Conservation (phyloP, 2,888 invertebrate genomes). For the Atherix ibis region DNA sequence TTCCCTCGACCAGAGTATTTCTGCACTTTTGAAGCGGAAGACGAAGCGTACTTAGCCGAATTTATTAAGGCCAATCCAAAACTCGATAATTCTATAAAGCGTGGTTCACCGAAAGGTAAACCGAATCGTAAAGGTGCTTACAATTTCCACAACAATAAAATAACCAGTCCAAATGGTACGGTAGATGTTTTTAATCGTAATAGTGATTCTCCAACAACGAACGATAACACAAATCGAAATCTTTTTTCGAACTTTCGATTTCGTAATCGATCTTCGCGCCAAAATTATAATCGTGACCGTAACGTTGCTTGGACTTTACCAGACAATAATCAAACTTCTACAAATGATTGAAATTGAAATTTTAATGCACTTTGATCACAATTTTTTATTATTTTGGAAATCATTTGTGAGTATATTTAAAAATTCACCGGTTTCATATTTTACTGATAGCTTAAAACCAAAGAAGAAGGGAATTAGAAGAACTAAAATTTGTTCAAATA, state of each 20-base stretch:
- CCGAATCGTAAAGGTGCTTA: slow-evolving; percentile 22
- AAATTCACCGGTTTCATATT: no score
- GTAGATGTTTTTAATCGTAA: neutral
- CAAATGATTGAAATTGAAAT: no score
- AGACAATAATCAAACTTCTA: no score
- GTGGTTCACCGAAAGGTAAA: slow-evolving; percentile 12
- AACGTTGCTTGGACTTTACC: no score
- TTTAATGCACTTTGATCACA: no score
- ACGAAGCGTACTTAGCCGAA: slow-evolving; percentile 21
- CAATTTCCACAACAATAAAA: slow-evolving; percentile 21
- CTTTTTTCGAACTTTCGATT: slow-evolving; percentile 27
- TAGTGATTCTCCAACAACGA: neutral
- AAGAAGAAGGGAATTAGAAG: no score
- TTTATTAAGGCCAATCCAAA: slow-evolving; percentile 21
- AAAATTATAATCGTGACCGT: no score
- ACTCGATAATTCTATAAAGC: slow-evolving; percentile 6
- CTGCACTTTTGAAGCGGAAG: slow-evolving; percentile 17
- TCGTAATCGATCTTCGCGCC: slow-evolving; percentile 14
- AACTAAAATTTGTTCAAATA: no score
- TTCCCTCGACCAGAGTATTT: slow-evolving; percentile 31
- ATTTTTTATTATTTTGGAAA: no score
- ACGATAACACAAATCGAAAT: slow-evolving; percentile 17
- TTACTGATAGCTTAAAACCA: no score
- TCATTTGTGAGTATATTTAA: no score
- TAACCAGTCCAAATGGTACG: neutral